These are phyloP conservation scores for Trogon surrucura DNA, from an alignment of 2,113 vertebrate genomes.

Conservation along the genomic window DNA sequence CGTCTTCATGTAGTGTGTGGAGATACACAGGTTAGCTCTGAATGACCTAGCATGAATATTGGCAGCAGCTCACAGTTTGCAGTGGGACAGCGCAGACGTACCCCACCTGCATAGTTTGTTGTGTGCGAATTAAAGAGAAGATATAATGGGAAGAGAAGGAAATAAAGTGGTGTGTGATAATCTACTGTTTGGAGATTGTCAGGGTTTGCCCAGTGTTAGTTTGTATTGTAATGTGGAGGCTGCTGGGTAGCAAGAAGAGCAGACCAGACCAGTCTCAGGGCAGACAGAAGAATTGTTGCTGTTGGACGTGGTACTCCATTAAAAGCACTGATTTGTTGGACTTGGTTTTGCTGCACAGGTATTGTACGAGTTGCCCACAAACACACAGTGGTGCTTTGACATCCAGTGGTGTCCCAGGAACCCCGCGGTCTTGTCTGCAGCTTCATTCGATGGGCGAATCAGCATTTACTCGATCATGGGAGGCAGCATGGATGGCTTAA, in stretches of 20 bases:
- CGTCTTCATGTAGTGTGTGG: neutral
- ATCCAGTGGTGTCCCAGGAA: conserved; percentile 98
- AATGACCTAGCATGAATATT: neutral
- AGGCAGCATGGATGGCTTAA: conserved; percentile 82
- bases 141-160: neutral
- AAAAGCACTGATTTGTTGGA: neutral
- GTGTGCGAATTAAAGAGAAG: neutral
- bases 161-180: neutral
- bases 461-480: conserved; percentile 97
- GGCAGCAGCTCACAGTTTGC: neutral
- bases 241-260: neutral
- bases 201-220: neutral
- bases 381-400: conserved; percentile 97
- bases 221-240: accelerated
- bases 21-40: neutral
- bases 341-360: conserved; percentile 75
- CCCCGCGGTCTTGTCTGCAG: conserved; percentile 91
- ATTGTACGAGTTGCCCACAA: conserved; percentile 91
- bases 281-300: neutral
- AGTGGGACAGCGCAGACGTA: neutral
- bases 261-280: neutral
- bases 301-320: accelerated
- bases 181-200: neutral
- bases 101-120: neutral
- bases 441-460: conserved; percentile 90